These are phyloP conservation scores for Autographa pulchrina DNA, from an alignment of 2,888 invertebrate genomes.

Conservation along the genomic window DNA sequence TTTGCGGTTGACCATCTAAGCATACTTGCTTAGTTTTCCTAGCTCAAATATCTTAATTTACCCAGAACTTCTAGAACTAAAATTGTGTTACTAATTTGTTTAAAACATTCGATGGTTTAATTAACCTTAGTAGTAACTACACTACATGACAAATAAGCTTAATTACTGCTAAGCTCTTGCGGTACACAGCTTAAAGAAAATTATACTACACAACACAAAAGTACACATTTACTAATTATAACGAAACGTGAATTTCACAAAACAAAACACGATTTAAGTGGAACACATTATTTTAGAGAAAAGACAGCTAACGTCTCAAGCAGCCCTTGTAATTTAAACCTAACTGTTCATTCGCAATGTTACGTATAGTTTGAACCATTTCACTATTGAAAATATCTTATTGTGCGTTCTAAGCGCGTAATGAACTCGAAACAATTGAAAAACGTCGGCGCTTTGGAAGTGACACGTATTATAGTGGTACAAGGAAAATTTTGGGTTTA, in stretches of 20 bases:
- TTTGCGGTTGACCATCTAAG: not conserved
- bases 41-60: too few relatives aligned
- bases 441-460: slow-evolving; percentile 38
- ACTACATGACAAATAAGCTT: slow-evolving; percentile 8
- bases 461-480: slow-evolving; percentile 54
- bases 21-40: not conserved
- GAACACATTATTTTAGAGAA: slow-evolving; percentile 54
- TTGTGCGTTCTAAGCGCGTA: slow-evolving; percentile 33
- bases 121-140: not conserved
- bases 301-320: slow-evolving; percentile 46
- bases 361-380: slow-evolving; percentile 41
- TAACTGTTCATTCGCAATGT: slow-evolving; percentile 27
- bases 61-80: too few relatives aligned
- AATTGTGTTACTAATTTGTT: too few relatives aligned
- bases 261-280: slow-evolving; percentile 46
- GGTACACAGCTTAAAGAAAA: not conserved
- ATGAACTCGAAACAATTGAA: slow-evolving; percentile 39
- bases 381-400: slow-evolving; percentile 25
- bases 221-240: slow-evolving; percentile 26
- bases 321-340: slow-evolving; percentile 28
- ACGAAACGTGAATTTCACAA: slow-evolving; percentile 17
- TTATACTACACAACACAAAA: slow-evolving; percentile 6
- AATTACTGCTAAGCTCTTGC: slow-evolving; percentile 6
- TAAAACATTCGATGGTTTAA: too few relatives aligned
- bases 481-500: slow-evolving; percentile 36